Percentiles rank a stretch among this genome's conserved stretches.
These are phyloP conservation scores for Apteryx owenii DNA, from an alignment of 2,113 vertebrate species.

Conservation along the genomic window DNA sequence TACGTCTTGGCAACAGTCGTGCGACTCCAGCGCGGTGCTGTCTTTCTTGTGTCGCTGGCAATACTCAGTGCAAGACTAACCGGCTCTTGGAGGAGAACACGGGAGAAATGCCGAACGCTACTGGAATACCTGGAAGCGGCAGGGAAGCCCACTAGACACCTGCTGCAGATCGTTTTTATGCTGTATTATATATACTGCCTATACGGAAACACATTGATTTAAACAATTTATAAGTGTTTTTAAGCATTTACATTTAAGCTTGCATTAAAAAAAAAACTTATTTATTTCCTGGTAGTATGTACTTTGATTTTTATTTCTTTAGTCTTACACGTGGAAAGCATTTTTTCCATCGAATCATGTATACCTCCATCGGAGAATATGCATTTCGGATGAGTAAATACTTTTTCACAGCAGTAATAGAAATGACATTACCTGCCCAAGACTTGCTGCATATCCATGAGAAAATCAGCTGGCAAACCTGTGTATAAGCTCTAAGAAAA, in stretches of 20 bases:
- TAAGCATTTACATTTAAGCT: not conserved
- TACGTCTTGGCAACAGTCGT: too few relatives aligned
- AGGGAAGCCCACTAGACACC: too few relatives aligned
- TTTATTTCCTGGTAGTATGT: not conserved
- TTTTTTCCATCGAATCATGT: not conserved
- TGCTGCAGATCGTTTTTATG: too few relatives aligned
- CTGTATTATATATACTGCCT: too few relatives aligned
- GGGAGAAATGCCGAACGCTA: too few relatives aligned
- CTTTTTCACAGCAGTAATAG: not conserved
- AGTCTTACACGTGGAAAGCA: rapidly evolving
- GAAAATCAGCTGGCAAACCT: not conserved
- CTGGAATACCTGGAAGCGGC: too few relatives aligned
- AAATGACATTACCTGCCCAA: not conserved
- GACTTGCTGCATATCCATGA: not conserved
- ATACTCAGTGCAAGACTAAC: too few relatives aligned
- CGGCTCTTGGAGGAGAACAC: too few relatives aligned
- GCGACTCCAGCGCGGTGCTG: too few relatives aligned
- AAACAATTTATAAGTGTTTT: not conserved
- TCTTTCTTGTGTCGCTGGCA: too few relatives aligned
- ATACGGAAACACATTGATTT: too few relatives aligned
- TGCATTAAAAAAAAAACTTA: not conserved
- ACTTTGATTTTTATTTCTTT: not conserved
- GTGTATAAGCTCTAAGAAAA: rapidly evolving
- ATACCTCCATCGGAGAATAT: rapidly evolving
- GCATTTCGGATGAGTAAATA: rapidly evolving